These are phyloP conservation scores for Philypnodon macrostomus DNA, from an alignment of 2,797 vertebrate genomes.

Conservation along the genomic window DNA sequence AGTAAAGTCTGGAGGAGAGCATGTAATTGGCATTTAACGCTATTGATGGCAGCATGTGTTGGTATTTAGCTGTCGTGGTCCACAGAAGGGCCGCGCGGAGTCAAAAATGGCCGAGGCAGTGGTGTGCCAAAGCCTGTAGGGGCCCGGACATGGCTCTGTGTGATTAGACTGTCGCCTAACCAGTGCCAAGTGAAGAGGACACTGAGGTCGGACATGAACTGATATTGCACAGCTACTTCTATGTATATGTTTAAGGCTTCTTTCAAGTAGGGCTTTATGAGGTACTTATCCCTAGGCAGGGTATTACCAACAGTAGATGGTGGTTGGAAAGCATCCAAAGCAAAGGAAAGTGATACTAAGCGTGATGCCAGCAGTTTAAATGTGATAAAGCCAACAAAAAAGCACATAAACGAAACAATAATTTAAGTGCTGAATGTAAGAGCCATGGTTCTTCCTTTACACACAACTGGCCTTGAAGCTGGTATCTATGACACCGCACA, in stretches of 20 bases:
- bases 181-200: conserved; percentile 58
- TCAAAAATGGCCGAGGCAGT: conserved; percentile 51
- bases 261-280: neutral
- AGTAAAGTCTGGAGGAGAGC: conserved; percentile 54
- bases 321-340: conserved; percentile 2
- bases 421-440: neutral
- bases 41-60: conserved; percentile 66
- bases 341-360: conserved; percentile 1
- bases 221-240: conserved; percentile 9
- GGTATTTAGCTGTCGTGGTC: conserved; percentile 61
- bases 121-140: conserved; percentile 66
- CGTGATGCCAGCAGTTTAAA: neutral
- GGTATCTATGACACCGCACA: neutral
- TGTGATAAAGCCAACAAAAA: neutral
- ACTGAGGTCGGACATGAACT: conserved; percentile 53
- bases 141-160: conserved; percentile 53
- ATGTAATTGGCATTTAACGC: conserved; percentile 69
- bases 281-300: conserved; percentile 1
- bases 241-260: conserved; percentile 1
- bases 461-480: neutral
- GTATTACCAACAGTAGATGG: conserved; percentile 1
- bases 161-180: conserved; percentile 61
- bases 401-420: neutral
- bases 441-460: no score
- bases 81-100: conserved; percentile 56